Percentiles rank a stretch among this genome's conserved stretches.
Conservation (phyloP, 2,113 vertebrate genomes). For the Poicephalus gulielmi region DNA sequence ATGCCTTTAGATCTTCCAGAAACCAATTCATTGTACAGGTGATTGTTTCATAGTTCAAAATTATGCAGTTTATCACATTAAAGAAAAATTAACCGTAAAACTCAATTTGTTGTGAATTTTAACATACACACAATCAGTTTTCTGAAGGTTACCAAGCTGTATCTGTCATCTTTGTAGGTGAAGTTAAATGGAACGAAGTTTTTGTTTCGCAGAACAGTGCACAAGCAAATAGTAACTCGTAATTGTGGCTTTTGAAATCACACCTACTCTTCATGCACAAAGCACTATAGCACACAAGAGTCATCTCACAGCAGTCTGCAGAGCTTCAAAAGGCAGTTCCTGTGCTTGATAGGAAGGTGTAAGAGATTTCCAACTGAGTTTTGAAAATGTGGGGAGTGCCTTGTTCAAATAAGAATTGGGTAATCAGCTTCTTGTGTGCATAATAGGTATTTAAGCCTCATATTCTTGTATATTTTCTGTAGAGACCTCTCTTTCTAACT, state of each 20-base stretch:
- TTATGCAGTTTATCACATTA: neutral
- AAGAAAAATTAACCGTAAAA: neutral
- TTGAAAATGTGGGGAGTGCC: neutral
- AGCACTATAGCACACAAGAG: neutral
- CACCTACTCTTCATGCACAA: neutral
- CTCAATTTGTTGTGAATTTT: neutral
- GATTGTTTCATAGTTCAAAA: neutral
- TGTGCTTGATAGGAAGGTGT: neutral
- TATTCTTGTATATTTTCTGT: neutral
- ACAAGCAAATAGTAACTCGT: neutral
- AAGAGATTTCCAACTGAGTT: neutral
- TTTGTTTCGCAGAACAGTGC: neutral
- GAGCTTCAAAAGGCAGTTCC: neutral
- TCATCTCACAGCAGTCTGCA: neutral
- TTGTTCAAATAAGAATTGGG: neutral
- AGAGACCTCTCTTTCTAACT: neutral
- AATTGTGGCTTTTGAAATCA: neutral
- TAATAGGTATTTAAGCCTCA: neutral
- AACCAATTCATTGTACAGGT: neutral
- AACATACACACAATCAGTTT: neutral
- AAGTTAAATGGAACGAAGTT: neutral
- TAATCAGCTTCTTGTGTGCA: neutral
- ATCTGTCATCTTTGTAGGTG: fast-evolving
- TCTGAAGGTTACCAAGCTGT: neutral
- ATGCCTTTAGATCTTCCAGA: neutral